Evolutionary conservation across 2,888 invertebrate genomes (phyloP), one percentile per base, ranked within the genome.

Genomic region (Ischnus inquisitorius): DNA sequence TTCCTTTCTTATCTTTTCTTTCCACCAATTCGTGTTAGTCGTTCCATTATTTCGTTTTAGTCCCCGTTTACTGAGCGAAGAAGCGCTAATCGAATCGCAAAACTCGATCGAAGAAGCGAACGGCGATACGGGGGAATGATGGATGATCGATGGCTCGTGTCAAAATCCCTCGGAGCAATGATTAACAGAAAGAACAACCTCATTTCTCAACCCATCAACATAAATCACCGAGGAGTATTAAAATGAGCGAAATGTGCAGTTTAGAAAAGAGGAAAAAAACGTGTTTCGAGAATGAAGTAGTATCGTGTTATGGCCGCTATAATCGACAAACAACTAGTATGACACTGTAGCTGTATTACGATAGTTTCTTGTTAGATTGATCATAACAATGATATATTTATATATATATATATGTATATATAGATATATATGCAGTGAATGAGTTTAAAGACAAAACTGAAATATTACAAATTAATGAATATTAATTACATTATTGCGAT

Each of bases 401-500:
- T 71, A 64, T 68, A 65, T 75, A 82, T 43, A 62, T 68, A 62
- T 72, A 74, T 77, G 76, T 22, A 28, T 22, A 57, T 57, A 46
- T 46, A 46, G 5, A 46, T 46, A 74, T 25, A 43, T 67, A 60
- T 48, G 74, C 69, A 80, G 72, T 75, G 28, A 16, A 80, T 83
- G 80, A 76, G 46, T 80, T 79, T 75, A 72, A 80, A 80, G 77
- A 84, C 68, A 74, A 82, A 90, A 90, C 89, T 90, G 90, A 91
- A 88, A 88, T 89, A 91, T 90, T 90, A 92, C 91, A 92, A 60
- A 91, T 91, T 92, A 92, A 90, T 92, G 91, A 92, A 89, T 90
- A 92, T 93, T 92, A 93, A 92, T 93, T 93, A 93, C 93, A 92
- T 92, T 92, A 91, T 92, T 92, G 90, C 90, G 91, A 91, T 93